Evolutionary conservation across 2,888 invertebrate genomes (phyloP), one percentile per base, ranked within the genome.

Genomic region (Nomada lathburiana): DNA sequence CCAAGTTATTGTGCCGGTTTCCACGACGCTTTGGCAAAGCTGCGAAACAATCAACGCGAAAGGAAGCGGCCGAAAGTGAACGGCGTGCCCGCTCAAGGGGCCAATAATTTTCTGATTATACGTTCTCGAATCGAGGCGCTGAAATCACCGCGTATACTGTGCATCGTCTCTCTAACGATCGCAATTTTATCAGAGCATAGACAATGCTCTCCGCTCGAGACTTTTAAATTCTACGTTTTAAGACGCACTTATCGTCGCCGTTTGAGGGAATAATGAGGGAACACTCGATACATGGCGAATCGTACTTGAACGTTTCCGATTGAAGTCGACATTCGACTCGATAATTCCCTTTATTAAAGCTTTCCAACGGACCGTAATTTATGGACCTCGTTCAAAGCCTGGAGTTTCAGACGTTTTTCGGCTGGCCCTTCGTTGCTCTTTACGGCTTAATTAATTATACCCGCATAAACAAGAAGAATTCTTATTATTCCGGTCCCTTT

Each of bases 51-150:
- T 86, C 69, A 78, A 65, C 47, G 47, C 26, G n/a, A 50, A 42
- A 69, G 50, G 60, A 59, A 67, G 62, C 69, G 62, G 67, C 60
- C 70, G 55, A 82, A 84, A 75, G 63, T 60, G 68, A 63, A 72
- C 63, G 76, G 59, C 18, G 55, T 18, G 75, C 62, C 23, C 75
- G 70, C 83, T 77, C 81, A 84, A 60, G 77, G 63, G 57, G 76
- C 71, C 67, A 78, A 36, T 88, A 82, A 84, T 84, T 84, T 80
- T 83, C 83, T 83, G 82, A 84, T 88, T 88, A 84, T 73, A 82
- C 77, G 77, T 79, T 85, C 84, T 78, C 75, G 70, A 65, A 82
- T 80, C 77, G 69, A 67, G 57, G 72, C 60, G 55, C 76, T 57
- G 57, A 53, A 72, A 65, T 62, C 26, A 76, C 55, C 29, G 50